Evolutionary conservation across 2,797 vertebrate genomes (phyloP).

Genomic region (Alectoris magna): DNA sequence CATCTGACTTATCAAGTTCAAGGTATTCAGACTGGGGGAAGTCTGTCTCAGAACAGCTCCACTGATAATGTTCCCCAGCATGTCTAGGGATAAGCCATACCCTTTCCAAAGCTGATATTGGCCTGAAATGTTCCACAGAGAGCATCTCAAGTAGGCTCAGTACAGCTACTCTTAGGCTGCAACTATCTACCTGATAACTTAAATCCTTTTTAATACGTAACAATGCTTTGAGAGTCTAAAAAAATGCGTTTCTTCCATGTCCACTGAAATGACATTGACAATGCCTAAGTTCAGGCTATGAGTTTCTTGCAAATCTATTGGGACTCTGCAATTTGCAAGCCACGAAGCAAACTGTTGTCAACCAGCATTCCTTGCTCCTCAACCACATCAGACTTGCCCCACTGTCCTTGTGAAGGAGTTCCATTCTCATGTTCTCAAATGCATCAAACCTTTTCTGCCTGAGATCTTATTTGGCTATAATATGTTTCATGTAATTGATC

Average conservation of each 20-base stretch:
- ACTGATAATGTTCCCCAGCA: neutral
- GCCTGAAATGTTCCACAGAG: neutral
- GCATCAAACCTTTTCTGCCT: neutral
- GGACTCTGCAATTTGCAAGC: neutral
- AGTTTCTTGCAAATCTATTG: neutral
- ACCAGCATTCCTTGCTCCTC: neutral
- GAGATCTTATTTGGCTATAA: neutral
- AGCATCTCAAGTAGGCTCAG: neutral
- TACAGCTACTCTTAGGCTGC: neutral
- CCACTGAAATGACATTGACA: neutral
- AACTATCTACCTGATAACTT: neutral
- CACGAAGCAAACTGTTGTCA: neutral
- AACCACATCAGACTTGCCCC: accelerated
- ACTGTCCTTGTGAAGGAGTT: neutral
- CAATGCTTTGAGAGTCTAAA: neutral
- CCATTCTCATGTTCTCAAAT: neutral
- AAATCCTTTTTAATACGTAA: neutral
- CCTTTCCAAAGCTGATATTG: neutral
- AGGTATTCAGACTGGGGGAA: neutral
- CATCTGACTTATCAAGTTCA: neutral
- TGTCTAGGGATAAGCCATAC: neutral
- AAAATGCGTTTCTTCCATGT: neutral
- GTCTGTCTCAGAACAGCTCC: neutral
- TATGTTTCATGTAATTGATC: neutral
- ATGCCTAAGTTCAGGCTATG: neutral